These are phyloP conservation scores for Drosophila littoralis DNA, from an alignment of 1,140 invertebrate genomes.

Conservation along the genomic window DNA sequence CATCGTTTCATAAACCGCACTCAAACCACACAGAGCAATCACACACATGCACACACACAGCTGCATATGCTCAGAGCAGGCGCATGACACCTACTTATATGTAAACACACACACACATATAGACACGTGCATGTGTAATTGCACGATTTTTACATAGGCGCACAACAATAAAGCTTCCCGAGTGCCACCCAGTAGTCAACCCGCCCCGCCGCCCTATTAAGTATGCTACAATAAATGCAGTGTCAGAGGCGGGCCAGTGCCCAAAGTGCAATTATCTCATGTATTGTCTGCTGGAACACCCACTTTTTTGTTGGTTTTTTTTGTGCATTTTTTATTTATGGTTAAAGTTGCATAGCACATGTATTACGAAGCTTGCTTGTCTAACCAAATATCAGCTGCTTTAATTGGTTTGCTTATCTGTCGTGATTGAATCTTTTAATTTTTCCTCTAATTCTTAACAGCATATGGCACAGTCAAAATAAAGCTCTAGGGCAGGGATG, in stretches of 20 bases:
- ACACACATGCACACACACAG: slow-evolving; percentile 7
- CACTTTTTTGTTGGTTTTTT: slow-evolving; percentile 28
- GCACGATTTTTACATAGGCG: slow-evolving; percentile 75
- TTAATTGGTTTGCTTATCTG: background rate
- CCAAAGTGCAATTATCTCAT: slow-evolving; percentile 82
- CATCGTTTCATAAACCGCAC: slow-evolving; percentile 77
- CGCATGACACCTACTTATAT: slow-evolving; percentile 19
- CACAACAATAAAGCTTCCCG: slow-evolving; percentile 71
- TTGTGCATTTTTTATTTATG: slow-evolving; percentile 24
- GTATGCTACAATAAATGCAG: slow-evolving; percentile 81
- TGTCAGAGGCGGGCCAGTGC: slow-evolving; percentile 71
- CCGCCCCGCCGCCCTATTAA: slow-evolving; percentile 59
- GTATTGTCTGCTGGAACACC: slow-evolving; percentile 68
- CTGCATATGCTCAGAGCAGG: slow-evolving; percentile 1
- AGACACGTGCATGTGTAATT: slow-evolving; percentile 53
- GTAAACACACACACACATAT: slow-evolving; percentile 6
- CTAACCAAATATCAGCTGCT: slow-evolving; percentile 2
- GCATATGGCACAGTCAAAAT: too few species aligned
- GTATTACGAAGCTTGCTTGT: slow-evolving; percentile 14
- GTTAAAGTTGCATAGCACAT: slow-evolving; percentile 19
- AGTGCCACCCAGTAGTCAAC: slow-evolving; percentile 14
- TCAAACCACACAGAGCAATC: slow-evolving; percentile 26
- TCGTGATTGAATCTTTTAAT: background rate
- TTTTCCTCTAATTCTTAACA: too few species aligned
- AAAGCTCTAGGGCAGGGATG: too few species aligned